phyloP scores from a whole-genome alignment of 2,113 vertebrate species.

The Smithornis capensis region DNA sequence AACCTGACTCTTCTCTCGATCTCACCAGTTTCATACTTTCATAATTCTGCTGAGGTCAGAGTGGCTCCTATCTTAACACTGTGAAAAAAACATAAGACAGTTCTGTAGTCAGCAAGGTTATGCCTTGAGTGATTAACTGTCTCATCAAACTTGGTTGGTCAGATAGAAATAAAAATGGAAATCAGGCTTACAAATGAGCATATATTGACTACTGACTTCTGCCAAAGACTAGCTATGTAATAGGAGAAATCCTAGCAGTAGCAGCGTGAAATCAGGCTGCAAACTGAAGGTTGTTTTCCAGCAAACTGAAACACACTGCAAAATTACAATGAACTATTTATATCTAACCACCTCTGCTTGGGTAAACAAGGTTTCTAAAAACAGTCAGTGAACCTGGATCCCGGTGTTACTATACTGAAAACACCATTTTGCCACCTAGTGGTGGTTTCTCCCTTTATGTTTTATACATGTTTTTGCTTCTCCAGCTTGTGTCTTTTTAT shows the following conservation, averaged over 20 bases:
- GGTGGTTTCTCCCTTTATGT: background rate
- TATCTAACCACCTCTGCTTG: background rate
- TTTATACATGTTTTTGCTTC: background rate
- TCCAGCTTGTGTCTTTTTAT: background rate
- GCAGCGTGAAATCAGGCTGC: background rate
- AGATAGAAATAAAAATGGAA: background rate
- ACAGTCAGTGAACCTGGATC: background rate
- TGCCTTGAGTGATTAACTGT: background rate
- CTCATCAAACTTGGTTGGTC: background rate
- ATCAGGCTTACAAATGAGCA: background rate
- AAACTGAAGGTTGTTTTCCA: background rate
- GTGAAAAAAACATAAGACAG: background rate
- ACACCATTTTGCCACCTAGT: slow-evolving; percentile 72
- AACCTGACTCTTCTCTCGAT: background rate
- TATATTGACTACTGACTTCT: background rate
- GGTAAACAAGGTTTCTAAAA: background rate
- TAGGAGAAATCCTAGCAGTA: background rate
- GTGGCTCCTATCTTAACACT: background rate
- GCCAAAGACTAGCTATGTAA: background rate
- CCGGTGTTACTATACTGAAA: background rate
- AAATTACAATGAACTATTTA: background rate
- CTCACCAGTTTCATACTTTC: background rate
- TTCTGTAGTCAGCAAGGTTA: background rate
- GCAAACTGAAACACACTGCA: background rate
- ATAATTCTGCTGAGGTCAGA: background rate